Percentiles rank a stretch among this genome's conserved stretches.
Conservation (phyloP, 1,140 invertebrate species). For the Camponotus pennsylvanicus region DNA sequence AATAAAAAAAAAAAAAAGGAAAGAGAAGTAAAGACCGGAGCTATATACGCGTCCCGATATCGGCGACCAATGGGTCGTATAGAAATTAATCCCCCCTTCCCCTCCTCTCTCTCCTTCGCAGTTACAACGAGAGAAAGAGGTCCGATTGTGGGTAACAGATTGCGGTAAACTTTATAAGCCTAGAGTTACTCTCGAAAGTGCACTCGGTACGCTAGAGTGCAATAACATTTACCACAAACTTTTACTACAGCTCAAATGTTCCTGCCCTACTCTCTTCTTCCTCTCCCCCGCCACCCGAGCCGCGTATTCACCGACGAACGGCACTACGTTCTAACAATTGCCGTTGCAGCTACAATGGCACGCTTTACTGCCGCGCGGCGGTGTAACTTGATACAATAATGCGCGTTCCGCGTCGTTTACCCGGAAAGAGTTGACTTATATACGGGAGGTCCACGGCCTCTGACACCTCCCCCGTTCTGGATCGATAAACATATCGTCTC, state of each 20-base stretch:
- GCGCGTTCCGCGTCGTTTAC: constrained; percentile 73
- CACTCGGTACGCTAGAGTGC: constrained; percentile 64
- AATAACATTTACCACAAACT: constrained; percentile 76
- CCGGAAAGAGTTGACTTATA: constrained; percentile 62
- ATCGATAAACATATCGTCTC: constrained; percentile 25
- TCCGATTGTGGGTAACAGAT: constrained; percentile 73
- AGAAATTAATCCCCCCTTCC: constrained; percentile 8
- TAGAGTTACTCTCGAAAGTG: constrained; percentile 70
- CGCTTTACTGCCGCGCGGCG: constrained; percentile 67
- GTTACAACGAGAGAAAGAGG: neutral
- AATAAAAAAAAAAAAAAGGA: neutral
- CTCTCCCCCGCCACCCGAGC: neutral
- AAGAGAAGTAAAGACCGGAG: neutral
- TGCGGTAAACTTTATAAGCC: constrained; percentile 74
- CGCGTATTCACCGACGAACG: constrained; percentile 12
- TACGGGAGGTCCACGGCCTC: constrained; percentile 7
- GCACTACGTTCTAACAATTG: constrained; percentile 74
- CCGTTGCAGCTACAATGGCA: constrained; percentile 68
- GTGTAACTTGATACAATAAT: constrained; percentile 75
- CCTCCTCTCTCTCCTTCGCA: neutral
- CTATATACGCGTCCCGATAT: neutral
- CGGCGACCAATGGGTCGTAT: constrained; percentile 1
- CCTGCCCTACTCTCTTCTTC: constrained; percentile 6
- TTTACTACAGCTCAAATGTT: constrained; percentile 73
- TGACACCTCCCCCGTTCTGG: neutral